Evolutionary conservation across 2,797 vertebrate species (phyloP).

Genomic region (Pogoniulus pusillus): DNA sequence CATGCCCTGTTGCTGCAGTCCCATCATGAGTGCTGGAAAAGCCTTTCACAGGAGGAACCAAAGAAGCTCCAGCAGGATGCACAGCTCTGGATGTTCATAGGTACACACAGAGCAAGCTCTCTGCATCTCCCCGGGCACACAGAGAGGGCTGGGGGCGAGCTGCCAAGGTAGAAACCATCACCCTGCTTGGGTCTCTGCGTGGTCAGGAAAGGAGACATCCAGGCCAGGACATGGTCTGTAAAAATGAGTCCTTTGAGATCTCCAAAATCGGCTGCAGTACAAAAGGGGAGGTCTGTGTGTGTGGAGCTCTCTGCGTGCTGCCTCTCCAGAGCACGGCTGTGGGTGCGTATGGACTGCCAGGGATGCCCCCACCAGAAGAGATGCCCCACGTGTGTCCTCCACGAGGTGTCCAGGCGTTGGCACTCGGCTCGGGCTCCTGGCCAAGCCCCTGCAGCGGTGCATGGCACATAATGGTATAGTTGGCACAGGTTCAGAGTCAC

Average conservation of each 20-base stretch:
- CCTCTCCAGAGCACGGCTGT: conserved; percentile 60
- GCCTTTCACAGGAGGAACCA: conserved; percentile 35
- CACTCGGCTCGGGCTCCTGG: conserved; percentile 46
- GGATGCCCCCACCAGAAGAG: conserved; percentile 72
- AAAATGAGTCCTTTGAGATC: conserved; percentile 78
- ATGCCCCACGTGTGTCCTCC: conserved; percentile 61
- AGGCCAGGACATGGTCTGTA: conserved; percentile 70
- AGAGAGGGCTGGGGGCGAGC: conserved; percentile 48
- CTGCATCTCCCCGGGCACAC: background rate
- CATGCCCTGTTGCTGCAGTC: background rate
- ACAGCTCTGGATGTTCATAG: conserved; percentile 19
- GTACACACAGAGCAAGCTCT: background rate
- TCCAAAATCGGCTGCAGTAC: conserved; percentile 83
- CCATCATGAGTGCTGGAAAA: background rate
- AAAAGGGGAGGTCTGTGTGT: conserved; percentile 70
- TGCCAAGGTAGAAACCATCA: conserved; percentile 74
- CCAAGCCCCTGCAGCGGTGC: conserved; percentile 80
- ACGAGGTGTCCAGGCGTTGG: conserved; percentile 1
- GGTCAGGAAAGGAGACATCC: conserved; percentile 71
- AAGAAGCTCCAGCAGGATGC: background rate
- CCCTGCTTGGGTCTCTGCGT: conserved; percentile 57
- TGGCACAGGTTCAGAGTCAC: conserved; percentile 97
- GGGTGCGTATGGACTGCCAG: conserved; percentile 72
- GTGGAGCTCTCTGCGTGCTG: conserved; percentile 68
- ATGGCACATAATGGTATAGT: conserved; percentile 99